Base-by-base conservation (phyloP, 1,140 invertebrate species). In the Choristoneura fumiferana region DNA sequence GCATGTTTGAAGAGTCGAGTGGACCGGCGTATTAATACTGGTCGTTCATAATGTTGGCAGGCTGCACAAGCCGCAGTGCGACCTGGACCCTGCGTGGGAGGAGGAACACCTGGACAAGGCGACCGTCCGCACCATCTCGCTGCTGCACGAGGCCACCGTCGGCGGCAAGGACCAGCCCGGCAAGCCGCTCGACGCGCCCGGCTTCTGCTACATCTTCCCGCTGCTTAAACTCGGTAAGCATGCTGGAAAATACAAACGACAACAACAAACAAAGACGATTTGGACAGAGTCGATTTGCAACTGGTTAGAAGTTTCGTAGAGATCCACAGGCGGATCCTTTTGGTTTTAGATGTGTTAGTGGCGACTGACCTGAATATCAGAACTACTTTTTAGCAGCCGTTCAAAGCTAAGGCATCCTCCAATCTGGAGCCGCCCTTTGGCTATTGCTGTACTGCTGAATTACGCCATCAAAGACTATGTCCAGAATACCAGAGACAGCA, bases 151-250 rank as follows among this genome's bases (percentile, higher is more conserved):
- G 1, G 73, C 80, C 6, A 93, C 92, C 1, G 88, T 91, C 71
- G 85, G 56, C 78, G 60, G 15, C 63, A 64, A 49, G 65, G 52
- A 58, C 63, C 56, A n/a, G 52, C 57, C 18, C 34, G 33, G 8
- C 43, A 35, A 9, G 58, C 62, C 34, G 10, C 35, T 96, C 36
- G 91, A 91, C 2, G 93, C 93, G 0, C 93, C 95, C 1, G 93
- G 93, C 0, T 97, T 98, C 87, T 93, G 95, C 36, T 98, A 95
- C 74, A 91, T 93, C 15, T 98, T 97, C 80, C 94, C 95, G 4
- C 92, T 98, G 57, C 82, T 98, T 2, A 93, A 93, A 59, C 89
- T 92, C 63, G 93, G 94, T 57, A 74, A 90, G 5, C 87, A 87
- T 0, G 82, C 79, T 55, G 9, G 22, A 57, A 17, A 39, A 6